Evolutionary conservation across 2,888 invertebrate species (phyloP).

Genomic region (Tortrix viridana): DNA sequence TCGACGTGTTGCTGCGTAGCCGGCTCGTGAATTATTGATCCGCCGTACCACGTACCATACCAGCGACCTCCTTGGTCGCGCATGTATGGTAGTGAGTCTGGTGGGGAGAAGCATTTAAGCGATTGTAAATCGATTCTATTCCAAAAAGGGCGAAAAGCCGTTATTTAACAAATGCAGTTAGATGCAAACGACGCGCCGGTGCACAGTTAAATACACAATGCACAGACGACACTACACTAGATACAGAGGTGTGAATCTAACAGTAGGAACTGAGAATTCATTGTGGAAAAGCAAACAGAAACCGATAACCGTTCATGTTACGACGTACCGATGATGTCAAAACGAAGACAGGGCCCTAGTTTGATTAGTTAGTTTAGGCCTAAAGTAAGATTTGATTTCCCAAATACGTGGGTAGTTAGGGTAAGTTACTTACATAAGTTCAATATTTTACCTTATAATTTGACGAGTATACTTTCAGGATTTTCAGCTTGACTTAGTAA

Average conservation of each 20-base stretch:
- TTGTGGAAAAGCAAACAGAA: slow-evolving; percentile 59
- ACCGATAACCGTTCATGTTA: slow-evolving; percentile 38
- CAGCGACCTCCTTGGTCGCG: not conserved
- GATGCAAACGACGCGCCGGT: slow-evolving; percentile 59
- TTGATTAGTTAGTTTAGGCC: not conserved
- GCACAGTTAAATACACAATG: slow-evolving; percentile 60
- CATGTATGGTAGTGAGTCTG: slow-evolving; percentile 6
- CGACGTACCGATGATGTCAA: not conserved
- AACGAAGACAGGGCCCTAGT: not conserved
- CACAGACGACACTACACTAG: slow-evolving; percentile 45
- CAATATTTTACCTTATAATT: too few relatives aligned
- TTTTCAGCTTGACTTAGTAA: too few relatives aligned
- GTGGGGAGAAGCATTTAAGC: slow-evolving; percentile 19
- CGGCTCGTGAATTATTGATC: slow-evolving; percentile 29
- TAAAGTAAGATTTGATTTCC: too few relatives aligned
- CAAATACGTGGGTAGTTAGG: too few relatives aligned
- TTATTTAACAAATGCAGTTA: slow-evolving; percentile 62
- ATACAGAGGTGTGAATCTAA: slow-evolving; percentile 55
- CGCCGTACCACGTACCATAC: slow-evolving; percentile 4
- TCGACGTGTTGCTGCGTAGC: slow-evolving; percentile 25
- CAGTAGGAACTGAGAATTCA: slow-evolving; percentile 46
- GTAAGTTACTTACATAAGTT: too few relatives aligned
- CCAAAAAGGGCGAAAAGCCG: slow-evolving; percentile 67
- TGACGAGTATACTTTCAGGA: too few relatives aligned
- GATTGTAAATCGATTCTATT: slow-evolving; percentile 55